Evolutionary conservation across 2,888 invertebrate genomes (phyloP), one percentile per base, ranked within the genome.

Genomic region (Pseudococcus longispinus): DNA sequence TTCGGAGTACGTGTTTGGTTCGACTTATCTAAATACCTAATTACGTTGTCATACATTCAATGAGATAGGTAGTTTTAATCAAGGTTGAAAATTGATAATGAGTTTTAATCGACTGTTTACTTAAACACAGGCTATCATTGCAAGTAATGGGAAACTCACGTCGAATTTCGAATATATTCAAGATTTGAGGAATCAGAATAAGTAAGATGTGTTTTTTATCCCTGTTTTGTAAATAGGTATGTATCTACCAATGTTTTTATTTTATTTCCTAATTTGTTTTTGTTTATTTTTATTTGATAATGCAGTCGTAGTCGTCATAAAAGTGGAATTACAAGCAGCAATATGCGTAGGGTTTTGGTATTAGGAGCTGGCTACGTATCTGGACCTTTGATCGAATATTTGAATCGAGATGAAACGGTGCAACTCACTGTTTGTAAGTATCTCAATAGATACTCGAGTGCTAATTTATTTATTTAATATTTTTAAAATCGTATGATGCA

Each of bases 341-440:
- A 93, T 65, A 92, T 92, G 70, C 92, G 93, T 89, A 95, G 94
- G 89, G 95, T 98, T 0, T 93, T 99, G 13, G 95, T 99, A 2
- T 92, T 99, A 15, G 99, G 99, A 0, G 98, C 99, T 55, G 99
- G 99, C 0, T 94, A 96, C 90, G 99, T 99, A 0, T 95, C 97
- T 0, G 95, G 96, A 0, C 99, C 99, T 0, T 93, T 98, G 0
- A 96, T 99, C 0, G 98, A 99, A 90, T 99, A 98, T 92, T 92
- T 99, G 42, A 93, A 96, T 87, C 93, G 96, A 84, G 96, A 97
- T 90, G 93, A 94, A 88, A 94, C 94, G 88, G 92, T 97, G 29
- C 93, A 94, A n/a, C 94, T 98, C 44, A 96, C 95, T 9, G 93
- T 98, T 3, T 96, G 96, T 93, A 90, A 89, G 91, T 37, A 20